Evolutionary conservation across 2,797 vertebrate genomes (phyloP).

Genomic region (Danio tinwini): DNA sequence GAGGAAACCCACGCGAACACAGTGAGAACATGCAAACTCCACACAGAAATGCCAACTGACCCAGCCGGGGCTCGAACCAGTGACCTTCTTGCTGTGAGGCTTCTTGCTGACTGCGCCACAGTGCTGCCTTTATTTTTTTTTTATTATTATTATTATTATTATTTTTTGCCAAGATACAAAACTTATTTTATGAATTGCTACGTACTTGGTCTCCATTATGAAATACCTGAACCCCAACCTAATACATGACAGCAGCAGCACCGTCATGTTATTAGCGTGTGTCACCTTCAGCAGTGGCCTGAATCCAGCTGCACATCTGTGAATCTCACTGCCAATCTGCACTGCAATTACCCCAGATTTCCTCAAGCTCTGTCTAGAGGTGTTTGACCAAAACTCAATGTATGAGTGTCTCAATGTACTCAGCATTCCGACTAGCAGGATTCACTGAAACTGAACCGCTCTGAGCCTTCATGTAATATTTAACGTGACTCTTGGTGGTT

Average conservation of each 20-base stretch:
- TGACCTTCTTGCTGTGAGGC: no score
- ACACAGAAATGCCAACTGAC: no score
- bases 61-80: no score
- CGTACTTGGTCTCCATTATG: background rate
- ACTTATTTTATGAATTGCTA: background rate
- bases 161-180: no score
- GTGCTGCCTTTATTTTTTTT: no score
- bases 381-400: constrained; percentile 5
- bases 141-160: no score
- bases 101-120: no score
- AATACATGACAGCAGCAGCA: background rate
- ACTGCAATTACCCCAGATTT: background rate
- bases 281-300: background rate
- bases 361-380: constrained; percentile 6
- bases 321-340: constrained; percentile 3
- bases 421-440: background rate
- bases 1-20: no score
- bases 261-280: background rate
- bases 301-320: background rate
- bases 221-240: background rate
- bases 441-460: constrained; percentile 14
- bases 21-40: no score
- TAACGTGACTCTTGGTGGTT: background rate
- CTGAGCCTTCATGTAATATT: constrained; percentile 36
- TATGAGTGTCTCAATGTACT: background rate